Evolutionary conservation across 2,888 invertebrate species (phyloP).

Genomic region (Scrobipalpa costella): DNA sequence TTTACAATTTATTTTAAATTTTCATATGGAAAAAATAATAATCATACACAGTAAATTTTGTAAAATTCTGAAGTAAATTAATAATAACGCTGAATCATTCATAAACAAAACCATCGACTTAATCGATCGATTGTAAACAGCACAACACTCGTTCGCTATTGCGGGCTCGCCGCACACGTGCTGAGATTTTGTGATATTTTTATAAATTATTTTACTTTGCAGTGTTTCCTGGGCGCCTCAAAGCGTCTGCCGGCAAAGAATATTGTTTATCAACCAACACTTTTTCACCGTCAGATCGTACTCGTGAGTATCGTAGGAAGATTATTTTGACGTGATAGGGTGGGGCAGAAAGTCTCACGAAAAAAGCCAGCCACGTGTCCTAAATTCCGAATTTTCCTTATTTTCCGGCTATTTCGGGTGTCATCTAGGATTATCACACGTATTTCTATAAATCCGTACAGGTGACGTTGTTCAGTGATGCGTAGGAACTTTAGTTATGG

Average conservation of each 20-base stretch:
- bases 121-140: slow-evolving; percentile 25
- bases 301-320: slow-evolving; percentile 59
- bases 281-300: slow-evolving; percentile 51
- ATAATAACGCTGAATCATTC: background rate
- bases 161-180: slow-evolving; percentile 79
- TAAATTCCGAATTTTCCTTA: slow-evolving; percentile 54
- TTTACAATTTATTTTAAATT: too few relatives aligned
- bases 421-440: slow-evolving; percentile 29
- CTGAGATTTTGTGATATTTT: slow-evolving; percentile 78
- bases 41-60: background rate
- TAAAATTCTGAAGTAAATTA: background rate
- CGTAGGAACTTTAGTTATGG: slow-evolving; percentile 3
- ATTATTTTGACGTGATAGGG: slow-evolving; percentile 72
- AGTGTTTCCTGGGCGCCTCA: slow-evolving; percentile 52
- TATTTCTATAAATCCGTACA: slow-evolving; percentile 15
- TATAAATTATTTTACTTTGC: slow-evolving; percentile 67
- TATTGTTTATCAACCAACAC: slow-evolving; percentile 59
- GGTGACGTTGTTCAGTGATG: background rate
- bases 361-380: slow-evolving; percentile 78
- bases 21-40: too few relatives aligned
- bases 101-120: background rate
- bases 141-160: slow-evolving; percentile 44
- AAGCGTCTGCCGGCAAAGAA: slow-evolving; percentile 50
- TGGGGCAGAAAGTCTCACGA: slow-evolving; percentile 74
- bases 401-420: slow-evolving; percentile 41